Evolutionary conservation across 2,113 vertebrate genomes (phyloP).

Genomic region (Erpornis zantholeuca): DNA sequence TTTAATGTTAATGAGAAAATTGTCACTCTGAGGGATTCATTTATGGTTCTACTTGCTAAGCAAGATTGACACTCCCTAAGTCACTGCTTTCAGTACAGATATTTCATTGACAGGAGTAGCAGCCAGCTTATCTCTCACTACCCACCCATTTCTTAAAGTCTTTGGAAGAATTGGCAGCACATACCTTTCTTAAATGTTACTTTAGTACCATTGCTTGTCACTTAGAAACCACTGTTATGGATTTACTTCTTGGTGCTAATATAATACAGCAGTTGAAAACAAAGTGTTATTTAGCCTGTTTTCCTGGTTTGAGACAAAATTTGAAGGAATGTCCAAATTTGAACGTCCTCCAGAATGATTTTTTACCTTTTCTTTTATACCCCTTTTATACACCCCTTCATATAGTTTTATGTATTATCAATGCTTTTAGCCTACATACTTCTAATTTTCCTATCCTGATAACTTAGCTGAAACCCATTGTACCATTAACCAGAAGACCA

Average conservation of each 20-base stretch:
- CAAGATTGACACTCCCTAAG: not conserved
- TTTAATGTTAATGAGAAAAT: slow-evolving; percentile 52
- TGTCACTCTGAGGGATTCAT: slow-evolving; percentile 24
- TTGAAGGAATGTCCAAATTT: no score
- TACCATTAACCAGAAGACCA: no score
- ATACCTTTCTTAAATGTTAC: not conserved
- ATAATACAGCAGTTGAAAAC: not conserved
- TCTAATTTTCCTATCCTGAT: no score
- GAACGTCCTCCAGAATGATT: no score
- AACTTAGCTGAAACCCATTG: no score
- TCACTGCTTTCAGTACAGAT: not conserved
- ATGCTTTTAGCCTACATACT: no score
- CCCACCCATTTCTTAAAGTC: not conserved
- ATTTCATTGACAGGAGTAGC: slow-evolving; percentile 1
- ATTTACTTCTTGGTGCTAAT: not conserved
- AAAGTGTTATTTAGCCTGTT: not conserved
- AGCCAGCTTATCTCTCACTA: slow-evolving; percentile 19
- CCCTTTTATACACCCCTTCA: no score
- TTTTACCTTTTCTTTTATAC: no score
- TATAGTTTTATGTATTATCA: no score
- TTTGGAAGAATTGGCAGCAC: not conserved
- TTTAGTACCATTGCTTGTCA: not conserved
- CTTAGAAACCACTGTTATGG: not conserved
- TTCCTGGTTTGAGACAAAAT: no score
- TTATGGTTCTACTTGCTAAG: slow-evolving; percentile 26